Percentiles rank a stretch among this genome's conserved stretches.
phyloP scores from a whole-genome alignment of 2,113 vertebrate species.

The Thunnus maccoyii region DNA sequence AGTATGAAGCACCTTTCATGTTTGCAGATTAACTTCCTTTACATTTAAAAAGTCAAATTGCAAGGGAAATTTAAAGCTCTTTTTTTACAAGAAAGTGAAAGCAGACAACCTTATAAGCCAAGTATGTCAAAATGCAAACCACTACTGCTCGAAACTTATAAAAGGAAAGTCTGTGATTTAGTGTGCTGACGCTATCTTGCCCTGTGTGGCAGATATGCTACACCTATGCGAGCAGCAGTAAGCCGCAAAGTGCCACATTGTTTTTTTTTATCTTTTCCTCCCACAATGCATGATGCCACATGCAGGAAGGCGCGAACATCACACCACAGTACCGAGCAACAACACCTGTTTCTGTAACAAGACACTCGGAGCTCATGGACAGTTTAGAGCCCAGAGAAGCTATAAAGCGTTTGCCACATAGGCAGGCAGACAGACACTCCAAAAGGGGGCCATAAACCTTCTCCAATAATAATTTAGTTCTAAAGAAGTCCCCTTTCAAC shows the following conservation, averaged over 20 bases:
- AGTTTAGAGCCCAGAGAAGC: constrained; percentile 57
- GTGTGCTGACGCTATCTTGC: constrained; percentile 6
- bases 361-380: constrained; percentile 57
- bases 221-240: constrained; percentile 32
- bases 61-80: background rate
- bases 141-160: constrained; percentile 6
- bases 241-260: constrained; percentile 53
- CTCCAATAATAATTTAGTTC: constrained; percentile 55
- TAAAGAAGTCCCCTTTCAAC: constrained; percentile 29
- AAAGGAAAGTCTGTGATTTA: constrained; percentile 53
- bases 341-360: constrained; percentile 76
- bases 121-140: constrained; percentile 6
- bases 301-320: constrained; percentile 61
- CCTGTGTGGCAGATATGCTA: constrained; percentile 39
- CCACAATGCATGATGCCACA: constrained; percentile 38
- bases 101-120: background rate
- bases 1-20: too few species aligned
- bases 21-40: too few species aligned
- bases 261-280: constrained; percentile 65
- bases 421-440: constrained; percentile 57
- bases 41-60: background rate
- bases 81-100: background rate
- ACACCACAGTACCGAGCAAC: constrained; percentile 25
- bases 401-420: constrained; percentile 74
- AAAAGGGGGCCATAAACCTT: constrained; percentile 51